A percentile compares a stretch with the other conserved stretches of the same genome.
phyloP scores from a whole-genome alignment of 2,888 invertebrate species.

The Asteroscopus sphinx region DNA sequence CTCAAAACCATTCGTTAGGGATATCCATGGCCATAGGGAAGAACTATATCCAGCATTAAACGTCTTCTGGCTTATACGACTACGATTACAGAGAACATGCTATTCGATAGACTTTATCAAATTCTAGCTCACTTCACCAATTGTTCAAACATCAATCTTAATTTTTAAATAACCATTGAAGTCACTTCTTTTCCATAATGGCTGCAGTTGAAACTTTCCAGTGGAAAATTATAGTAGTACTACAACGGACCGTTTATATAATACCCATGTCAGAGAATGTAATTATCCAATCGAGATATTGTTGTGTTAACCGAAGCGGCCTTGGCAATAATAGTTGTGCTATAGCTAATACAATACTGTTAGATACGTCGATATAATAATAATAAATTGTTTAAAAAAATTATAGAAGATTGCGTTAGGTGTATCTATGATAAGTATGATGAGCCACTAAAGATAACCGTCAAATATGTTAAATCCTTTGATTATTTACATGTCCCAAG shows the following conservation, averaged over 20 bases:
- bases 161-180: too few relatives aligned
- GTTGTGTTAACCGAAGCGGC: slow-evolving; percentile 18
- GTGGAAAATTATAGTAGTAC: neutral
- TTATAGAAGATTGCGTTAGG: neutral
- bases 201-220: neutral
- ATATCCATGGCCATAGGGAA: too few relatives aligned
- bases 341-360: slow-evolving; percentile 13
- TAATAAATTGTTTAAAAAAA: slow-evolving; percentile 21
- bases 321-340: slow-evolving; percentile 22
- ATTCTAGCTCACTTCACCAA: too few relatives aligned
- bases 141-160: too few relatives aligned
- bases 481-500: too few relatives aligned
- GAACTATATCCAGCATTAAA: too few relatives aligned
- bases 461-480: neutral
- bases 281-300: slow-evolving; percentile 20
- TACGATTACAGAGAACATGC: too few relatives aligned
- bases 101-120: too few relatives aligned
- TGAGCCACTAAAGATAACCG: neutral
- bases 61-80: too few relatives aligned
- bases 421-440: too few relatives aligned
- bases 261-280: slow-evolving; percentile 4
- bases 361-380: slow-evolving; percentile 22
- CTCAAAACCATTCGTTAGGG: too few relatives aligned
- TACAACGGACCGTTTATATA: slow-evolving; percentile 2
- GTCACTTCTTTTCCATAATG: too few relatives aligned